Percentiles rank a stretch among this genome's conserved stretches.
Conservation (phyloP, 92 coral and sea anemone genomes). For the Hydrozoanthus gracilis region DNA sequence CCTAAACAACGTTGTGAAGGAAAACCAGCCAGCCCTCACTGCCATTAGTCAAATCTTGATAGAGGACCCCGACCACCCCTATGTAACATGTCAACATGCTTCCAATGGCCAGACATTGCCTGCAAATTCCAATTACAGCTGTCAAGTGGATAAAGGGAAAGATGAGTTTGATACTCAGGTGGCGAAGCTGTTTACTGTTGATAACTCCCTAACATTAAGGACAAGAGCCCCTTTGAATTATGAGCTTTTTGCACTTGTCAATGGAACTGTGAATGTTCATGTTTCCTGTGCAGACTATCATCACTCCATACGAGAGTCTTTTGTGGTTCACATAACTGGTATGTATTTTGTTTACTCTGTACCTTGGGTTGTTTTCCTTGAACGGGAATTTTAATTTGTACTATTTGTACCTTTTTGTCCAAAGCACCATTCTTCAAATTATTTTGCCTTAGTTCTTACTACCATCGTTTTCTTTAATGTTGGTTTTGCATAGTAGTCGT, state of each 20-base stretch:
- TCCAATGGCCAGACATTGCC: constrained; percentile 30
- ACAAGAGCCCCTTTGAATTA: constrained; percentile 18
- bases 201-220: constrained; percentile 3
- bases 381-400: no score
- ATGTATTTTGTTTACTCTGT: not conserved
- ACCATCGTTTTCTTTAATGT: no score
- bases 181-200: constrained; percentile 16
- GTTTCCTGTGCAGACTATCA: constrained; percentile 1
- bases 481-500: no score
- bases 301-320: constrained; percentile 18
- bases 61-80: constrained; percentile 41
- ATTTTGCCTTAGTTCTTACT: no score
- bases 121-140: constrained; percentile 8
- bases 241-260: constrained; percentile 25
- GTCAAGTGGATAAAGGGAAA: not conserved
- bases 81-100: not conserved
- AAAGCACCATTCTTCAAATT: no score
- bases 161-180: constrained; percentile 3
- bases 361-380: no score
- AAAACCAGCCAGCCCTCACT: constrained; percentile 33
- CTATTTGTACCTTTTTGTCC: no score
- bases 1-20: constrained; percentile 16
- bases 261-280: constrained; percentile 23
- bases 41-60: constrained; percentile 28
- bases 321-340: constrained; percentile 38